phyloP scores from a whole-genome alignment of 2,113 vertebrate genomes.

The Callaeas wilsoni region DNA sequence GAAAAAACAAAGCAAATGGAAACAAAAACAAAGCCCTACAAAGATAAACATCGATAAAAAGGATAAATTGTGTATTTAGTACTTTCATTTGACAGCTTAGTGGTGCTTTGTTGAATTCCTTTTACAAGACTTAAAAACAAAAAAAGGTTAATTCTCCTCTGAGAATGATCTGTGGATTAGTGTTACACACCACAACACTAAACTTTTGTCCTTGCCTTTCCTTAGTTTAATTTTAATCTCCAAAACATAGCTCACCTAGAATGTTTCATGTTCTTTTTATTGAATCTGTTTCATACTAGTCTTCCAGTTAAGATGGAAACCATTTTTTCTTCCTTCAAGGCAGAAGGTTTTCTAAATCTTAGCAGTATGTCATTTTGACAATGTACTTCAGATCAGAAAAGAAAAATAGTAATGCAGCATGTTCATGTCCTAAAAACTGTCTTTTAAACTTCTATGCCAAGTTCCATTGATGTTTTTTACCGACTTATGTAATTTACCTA shows the following conservation, averaged over 20 bases:
- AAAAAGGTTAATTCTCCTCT: neutral
- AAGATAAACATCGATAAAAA: neutral
- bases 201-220: neutral
- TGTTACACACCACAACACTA: neutral
- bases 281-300: neutral
- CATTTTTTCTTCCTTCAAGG: neutral
- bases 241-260: neutral
- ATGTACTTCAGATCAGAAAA: neutral
- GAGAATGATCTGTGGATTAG: neutral
- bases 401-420: neutral
- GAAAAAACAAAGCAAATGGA: neutral
- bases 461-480: neutral
- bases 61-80: neutral
- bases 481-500: neutral
- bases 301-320: neutral
- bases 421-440: neutral
- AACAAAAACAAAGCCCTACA: neutral
- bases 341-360: neutral
- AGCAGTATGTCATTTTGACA: constrained; percentile 2
- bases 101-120: neutral
- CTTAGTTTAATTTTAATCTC: neutral
- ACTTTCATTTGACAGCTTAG: neutral
- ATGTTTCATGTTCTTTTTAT: neutral
- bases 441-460: neutral
- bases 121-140: neutral